Evolutionary conservation across 2,797 vertebrate genomes (phyloP).

Genomic region (Acanthurus tractus): DNA sequence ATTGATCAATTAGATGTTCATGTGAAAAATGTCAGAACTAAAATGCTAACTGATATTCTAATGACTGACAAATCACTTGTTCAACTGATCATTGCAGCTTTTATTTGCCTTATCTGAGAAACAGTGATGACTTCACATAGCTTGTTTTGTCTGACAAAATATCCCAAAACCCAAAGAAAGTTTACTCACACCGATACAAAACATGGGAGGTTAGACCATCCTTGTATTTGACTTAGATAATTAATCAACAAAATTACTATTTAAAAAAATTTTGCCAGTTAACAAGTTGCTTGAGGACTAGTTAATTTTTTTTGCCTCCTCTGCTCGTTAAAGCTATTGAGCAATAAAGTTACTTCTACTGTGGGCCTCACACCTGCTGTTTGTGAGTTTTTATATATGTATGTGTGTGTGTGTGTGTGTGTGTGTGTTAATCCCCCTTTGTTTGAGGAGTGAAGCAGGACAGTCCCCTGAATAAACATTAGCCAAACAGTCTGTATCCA

Average conservation of each 20-base stretch:
- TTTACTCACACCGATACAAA: no score
- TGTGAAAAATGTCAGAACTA: no score
- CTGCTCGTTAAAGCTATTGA: conserved; percentile 12
- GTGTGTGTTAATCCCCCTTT: conserved; percentile 57
- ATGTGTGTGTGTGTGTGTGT: conserved; percentile 28
- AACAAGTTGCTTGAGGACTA: neutral
- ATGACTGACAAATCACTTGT: no score
- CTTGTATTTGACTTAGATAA: neutral
- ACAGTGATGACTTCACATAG: no score
- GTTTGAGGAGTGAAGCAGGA: conserved; percentile 63
- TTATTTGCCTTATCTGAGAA: no score
- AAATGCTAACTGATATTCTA: no score
- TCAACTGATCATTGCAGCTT: no score
- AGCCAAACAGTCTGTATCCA: conserved; percentile 61
- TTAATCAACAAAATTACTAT: neutral
- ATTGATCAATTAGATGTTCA: no score
- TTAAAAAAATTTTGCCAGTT: neutral
- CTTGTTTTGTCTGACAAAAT: no score
- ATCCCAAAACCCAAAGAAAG: no score
- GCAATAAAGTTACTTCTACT: conserved; percentile 6
- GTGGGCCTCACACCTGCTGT: conserved; percentile 62
- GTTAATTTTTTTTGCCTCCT: conserved; percentile 6
- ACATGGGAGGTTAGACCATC: no score
- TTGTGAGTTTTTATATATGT: conserved; percentile 18
- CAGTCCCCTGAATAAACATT: conserved; percentile 62